These are phyloP conservation scores for Schizopygopsis pylzovi DNA, from an alignment of 2,797 vertebrate genomes.

Conservation along the genomic window DNA sequence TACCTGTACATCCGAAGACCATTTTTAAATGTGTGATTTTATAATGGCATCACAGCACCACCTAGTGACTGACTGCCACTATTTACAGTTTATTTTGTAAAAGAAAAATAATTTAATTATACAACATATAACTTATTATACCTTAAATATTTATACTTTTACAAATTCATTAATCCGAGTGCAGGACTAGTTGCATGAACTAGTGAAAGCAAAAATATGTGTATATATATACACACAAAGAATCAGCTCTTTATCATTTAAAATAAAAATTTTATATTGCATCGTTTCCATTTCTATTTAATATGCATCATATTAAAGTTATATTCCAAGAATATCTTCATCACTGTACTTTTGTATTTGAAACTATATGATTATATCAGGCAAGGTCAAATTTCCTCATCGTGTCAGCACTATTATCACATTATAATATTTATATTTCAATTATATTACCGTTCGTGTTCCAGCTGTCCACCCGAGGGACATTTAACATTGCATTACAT, in stretches of 20 bases:
- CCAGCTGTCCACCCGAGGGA: no score
- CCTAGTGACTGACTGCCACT: constrained; percentile 67
- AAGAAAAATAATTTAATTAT: background rate
- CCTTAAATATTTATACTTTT: background rate
- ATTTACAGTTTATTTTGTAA: background rate
- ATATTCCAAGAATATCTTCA: background rate
- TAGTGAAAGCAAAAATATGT: background rate
- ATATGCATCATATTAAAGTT: background rate
- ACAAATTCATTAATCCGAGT: background rate
- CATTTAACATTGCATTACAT: no score
- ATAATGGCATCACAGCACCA: constrained; percentile 68
- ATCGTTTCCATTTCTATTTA: background rate
- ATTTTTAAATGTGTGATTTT: background rate
- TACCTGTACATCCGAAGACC: no score
- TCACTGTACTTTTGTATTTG: background rate
- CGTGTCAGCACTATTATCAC: no score
- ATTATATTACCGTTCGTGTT: background rate
- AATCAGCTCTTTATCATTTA: no score
- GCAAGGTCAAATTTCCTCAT: background rate
- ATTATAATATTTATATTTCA: background rate
- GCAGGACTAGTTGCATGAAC: background rate
- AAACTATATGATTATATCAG: background rate
- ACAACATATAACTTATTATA: background rate
- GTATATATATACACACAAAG: background rate
- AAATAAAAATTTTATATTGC: no score